Conservation (phyloP, 2,888 invertebrate genomes). For the Ryuthela nishihirai region DNA sequence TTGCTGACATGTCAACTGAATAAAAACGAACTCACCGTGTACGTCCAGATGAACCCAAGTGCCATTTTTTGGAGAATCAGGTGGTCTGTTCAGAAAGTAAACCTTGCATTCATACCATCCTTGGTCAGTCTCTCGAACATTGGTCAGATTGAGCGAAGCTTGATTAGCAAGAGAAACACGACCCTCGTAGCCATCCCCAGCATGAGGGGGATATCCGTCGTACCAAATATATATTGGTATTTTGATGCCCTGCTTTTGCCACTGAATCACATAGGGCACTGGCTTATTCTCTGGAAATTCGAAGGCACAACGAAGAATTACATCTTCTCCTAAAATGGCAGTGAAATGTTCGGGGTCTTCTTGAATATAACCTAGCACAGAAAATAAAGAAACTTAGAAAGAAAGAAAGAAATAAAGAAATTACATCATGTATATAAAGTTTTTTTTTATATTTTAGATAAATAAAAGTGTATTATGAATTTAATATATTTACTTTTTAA, state of each 20-base stretch:
- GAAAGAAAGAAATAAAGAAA: too few species aligned
- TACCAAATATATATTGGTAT: constrained; percentile 98
- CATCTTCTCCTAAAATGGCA: constrained; percentile 93
- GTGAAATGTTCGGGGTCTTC: constrained; percentile 55
- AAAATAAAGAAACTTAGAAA: too few species aligned
- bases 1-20: too few species aligned
- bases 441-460: too few species aligned
- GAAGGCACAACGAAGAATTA: constrained; percentile 95
- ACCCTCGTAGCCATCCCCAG: constrained; percentile 89
- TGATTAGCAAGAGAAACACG: constrained; percentile 83
- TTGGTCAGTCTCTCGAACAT: constrained; percentile 87
- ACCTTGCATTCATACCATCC: constrained; percentile 96
- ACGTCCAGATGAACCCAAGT: constrained; percentile 98
- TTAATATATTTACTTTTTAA: too few species aligned
- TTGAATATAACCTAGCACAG: too few species aligned
- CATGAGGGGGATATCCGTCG: constrained; percentile 94
- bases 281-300: constrained; percentile 73
- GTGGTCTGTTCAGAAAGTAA: constrained; percentile 61
- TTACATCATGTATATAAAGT: too few species aligned
- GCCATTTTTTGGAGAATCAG: constrained; percentile 62
- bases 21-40: constrained; percentile 42
- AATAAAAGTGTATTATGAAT: too few species aligned
- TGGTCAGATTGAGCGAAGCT: constrained; percentile 92
- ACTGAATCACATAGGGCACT: constrained; percentile 93
- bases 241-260: constrained; percentile 97